Evolutionary conservation across 2,113 vertebrate species (phyloP).

Genomic region (western clawed frog (Xenopus tropicalis)): UCB_Xtro_10.0 CM004450.2:53990501-53991000

Average conservation of each 20-base stretch:
- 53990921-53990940: background rate
- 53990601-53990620: background rate
- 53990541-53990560: background rate
- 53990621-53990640: slow-evolving; percentile 4
- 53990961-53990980: background rate
- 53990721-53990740: slow-evolving; percentile 11
- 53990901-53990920: background rate
- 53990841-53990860: background rate
- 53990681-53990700: slow-evolving; percentile 18
- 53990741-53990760: slow-evolving; percentile 14
- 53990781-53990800: slow-evolving; percentile 6
- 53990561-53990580: background rate
- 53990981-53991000: background rate
- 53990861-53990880: background rate
- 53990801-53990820: background rate
- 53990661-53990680: slow-evolving; percentile 9
- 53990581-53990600: background rate
- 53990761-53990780: slow-evolving; percentile 16
- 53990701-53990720: slow-evolving; percentile 2
- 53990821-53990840: slow-evolving; percentile 6
- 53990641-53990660: slow-evolving; percentile 13
- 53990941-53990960: background rate
- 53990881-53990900: background rate
- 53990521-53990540: slow-evolving; percentile 2
- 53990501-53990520: background rate